Percentiles rank a stretch among this genome's conserved stretches.
Conservation (phyloP, 2,113 vertebrate genomes). For the Ceyx margarethae region DNA sequence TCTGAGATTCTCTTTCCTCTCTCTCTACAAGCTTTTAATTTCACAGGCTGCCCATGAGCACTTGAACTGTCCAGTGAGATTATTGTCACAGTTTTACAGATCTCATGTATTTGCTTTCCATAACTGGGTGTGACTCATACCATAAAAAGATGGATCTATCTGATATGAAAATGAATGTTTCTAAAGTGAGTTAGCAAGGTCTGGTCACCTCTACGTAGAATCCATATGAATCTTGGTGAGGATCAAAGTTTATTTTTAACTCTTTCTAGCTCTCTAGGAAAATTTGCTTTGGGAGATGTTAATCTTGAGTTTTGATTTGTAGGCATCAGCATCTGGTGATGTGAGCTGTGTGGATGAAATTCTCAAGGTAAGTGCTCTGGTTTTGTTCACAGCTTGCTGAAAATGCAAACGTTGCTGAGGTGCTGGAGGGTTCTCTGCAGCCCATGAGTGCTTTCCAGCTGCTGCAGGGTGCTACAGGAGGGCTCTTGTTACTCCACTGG, state of each 20-base stretch:
- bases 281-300: background rate
- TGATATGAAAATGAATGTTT: background rate
- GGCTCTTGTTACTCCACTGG: background rate
- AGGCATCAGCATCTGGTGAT: constrained; percentile 90
- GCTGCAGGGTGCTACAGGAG: background rate
- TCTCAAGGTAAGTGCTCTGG: constrained; percentile 85
- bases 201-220: background rate
- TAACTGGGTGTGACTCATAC: constrained; percentile 16
- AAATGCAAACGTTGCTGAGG: background rate
- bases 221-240: background rate
- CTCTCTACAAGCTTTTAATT: background rate
- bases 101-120: background rate
- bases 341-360: constrained; percentile 98
- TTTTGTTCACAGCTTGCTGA: background rate
- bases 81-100: background rate
- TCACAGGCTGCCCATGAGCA: background rate
- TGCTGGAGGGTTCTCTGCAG: background rate
- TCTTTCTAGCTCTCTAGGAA: background rate
- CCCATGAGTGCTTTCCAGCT: background rate
- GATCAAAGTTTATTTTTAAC: background rate
- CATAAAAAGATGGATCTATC: background rate
- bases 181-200: background rate
- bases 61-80: constrained; percentile 5
- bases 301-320: constrained; percentile 53
- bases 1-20: background rate